Base-by-base conservation (phyloP, 1,140 invertebrate species). In the Kradibia gibbosae region DNA sequence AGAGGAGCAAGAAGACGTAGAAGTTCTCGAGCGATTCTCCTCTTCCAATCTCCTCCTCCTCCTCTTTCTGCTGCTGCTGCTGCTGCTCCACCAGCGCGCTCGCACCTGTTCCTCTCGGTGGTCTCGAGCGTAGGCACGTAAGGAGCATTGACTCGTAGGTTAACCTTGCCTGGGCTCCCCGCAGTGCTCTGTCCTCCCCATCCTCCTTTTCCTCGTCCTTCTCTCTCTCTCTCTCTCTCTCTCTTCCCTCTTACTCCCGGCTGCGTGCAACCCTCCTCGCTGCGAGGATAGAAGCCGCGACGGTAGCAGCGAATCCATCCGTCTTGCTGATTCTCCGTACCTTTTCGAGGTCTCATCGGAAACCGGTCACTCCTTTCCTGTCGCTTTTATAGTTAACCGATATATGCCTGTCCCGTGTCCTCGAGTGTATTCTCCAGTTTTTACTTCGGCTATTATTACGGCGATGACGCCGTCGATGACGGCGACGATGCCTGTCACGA, bases 121-220 rank as follows among this genome's bases (percentile, higher is more conserved):
- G 25, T 34, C 72, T 36, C 50, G 42, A 34, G 75, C 39, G 57
- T 45, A 36, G 17, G 75, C 42, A 36, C 55, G 39, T 76, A 74
- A 79, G 45, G 82, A 80, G 72, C 82, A 45, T 76, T 83, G 82
- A 83, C 82, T 83, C 75, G 82, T 83, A 72, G 82, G 82, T 83
- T 83, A 83, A 83, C 82, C 77, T 83, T 83, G 78, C 77, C 20
- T 48, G 20, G 62, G 75, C 72, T 82, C 53, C 42, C 71, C 36
- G 55, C 78, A 53, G 78, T 31, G 67, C 57, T 34, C 31, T 48
- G 36, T 45, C 42, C 65, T 48, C 48, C 31, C 65, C 72, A 34
- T 31, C 57, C 55, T 67, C 55, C 31, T 36, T 31, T 42, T 74
- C 42, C 20, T n/a, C 25, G 42, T 80, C 70, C 28, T 60, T 31